Evolutionary conservation across 2,113 vertebrate genomes (phyloP).

Genomic region (Oreochromis spilurus): DNA sequence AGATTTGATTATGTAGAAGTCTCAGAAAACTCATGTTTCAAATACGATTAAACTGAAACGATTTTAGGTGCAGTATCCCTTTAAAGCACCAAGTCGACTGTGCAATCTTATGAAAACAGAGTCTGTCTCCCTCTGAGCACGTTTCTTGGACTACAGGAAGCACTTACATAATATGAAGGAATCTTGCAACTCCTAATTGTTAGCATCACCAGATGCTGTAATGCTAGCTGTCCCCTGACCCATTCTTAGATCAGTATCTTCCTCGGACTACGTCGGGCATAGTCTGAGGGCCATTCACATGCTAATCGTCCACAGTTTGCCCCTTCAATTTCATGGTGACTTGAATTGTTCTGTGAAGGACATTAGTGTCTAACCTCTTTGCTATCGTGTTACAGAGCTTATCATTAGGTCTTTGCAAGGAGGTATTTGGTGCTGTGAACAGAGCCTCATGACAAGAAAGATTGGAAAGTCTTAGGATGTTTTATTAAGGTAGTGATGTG

Average conservation of each 20-base stretch:
- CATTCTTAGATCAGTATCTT: slow-evolving; percentile 53
- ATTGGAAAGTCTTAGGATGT: neutral
- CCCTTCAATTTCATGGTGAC: slow-evolving; percentile 15
- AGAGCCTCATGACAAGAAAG: neutral
- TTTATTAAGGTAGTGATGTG: neutral
- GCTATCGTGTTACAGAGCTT: slow-evolving; percentile 49
- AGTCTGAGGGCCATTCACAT: slow-evolving; percentile 43
- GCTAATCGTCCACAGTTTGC: slow-evolving; percentile 50
- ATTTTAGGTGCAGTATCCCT: neutral
- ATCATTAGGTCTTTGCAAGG: neutral
- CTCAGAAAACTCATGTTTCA: rapidly evolving
- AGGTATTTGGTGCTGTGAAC: neutral
- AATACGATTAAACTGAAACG: rapidly evolving
- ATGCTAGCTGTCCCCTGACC: slow-evolving; percentile 49
- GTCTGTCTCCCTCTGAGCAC: neutral
- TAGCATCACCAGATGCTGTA: slow-evolving; percentile 43
- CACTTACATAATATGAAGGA: slow-evolving; percentile 25
- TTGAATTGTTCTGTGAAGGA: slow-evolving; percentile 23
- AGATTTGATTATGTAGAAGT: neutral
- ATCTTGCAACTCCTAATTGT: slow-evolving; percentile 18
- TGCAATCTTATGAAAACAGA: neutral
- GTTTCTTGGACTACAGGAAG: neutral
- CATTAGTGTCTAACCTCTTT: slow-evolving; percentile 25
- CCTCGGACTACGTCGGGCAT: neutral
- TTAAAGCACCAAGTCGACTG: neutral